These are phyloP conservation scores for Hafferia zeledoni DNA, from an alignment of 2,797 vertebrate species.

Conservation along the genomic window DNA sequence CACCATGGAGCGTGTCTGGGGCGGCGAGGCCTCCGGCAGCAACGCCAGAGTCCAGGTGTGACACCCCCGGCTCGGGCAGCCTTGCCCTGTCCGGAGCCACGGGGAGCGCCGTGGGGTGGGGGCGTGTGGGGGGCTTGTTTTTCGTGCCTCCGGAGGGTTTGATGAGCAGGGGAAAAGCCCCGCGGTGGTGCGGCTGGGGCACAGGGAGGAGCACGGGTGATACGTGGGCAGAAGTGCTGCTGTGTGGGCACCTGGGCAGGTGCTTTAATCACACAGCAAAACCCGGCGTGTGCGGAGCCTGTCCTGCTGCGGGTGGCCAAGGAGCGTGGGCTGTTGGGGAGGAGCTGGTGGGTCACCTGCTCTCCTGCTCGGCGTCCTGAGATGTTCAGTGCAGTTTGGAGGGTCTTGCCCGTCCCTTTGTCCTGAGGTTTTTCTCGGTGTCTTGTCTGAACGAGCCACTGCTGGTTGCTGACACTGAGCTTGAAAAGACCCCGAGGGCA, in stretches of 20 bases:
- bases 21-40: no score
- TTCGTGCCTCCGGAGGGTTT: not conserved
- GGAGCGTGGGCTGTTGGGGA: not conserved
- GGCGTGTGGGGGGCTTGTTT: accelerated
- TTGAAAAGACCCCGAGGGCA: not conserved
- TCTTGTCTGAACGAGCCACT: not conserved
- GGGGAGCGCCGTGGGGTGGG: not conserved
- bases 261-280: not conserved
- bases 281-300: not conserved
- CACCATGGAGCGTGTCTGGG: not conserved
- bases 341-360: not conserved
- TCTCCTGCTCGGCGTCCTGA: not conserved
- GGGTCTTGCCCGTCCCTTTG: not conserved
- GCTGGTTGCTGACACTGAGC: not conserved
- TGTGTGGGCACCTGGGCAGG: not conserved
- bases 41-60: accelerated
- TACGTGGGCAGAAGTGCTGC: not conserved
- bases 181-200: not conserved
- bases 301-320: not conserved
- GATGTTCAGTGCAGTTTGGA: not conserved
- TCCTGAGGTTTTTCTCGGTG: not conserved
- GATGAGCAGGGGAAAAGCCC: not conserved
- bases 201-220: not conserved
- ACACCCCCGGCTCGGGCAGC: not conserved
- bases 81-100: accelerated